Percentiles rank a stretch among this genome's conserved stretches.
Evolutionary conservation across 1,140 invertebrate genomes (phyloP).

Genomic region (Pogonomyrmex californicus): DNA sequence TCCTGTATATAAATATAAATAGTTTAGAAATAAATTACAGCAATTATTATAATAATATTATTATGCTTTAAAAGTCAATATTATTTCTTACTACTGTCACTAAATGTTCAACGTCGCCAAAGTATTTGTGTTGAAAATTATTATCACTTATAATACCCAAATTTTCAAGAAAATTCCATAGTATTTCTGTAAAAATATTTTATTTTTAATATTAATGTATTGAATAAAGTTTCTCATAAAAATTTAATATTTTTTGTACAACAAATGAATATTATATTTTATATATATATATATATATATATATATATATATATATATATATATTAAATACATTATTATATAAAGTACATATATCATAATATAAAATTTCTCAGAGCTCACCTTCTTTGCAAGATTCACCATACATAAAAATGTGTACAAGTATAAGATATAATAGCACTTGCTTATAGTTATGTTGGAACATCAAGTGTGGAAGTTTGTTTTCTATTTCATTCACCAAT

Average conservation of each 20-base stretch:
- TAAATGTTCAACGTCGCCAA: slow-evolving; percentile 77
- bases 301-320: background rate
- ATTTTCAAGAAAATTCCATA: slow-evolving; percentile 74
- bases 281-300: background rate
- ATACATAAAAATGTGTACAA: slow-evolving; percentile 81
- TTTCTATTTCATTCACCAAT: slow-evolving; percentile 77
- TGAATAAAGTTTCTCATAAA: background rate
- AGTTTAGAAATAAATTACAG: background rate
- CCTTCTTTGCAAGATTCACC: slow-evolving; percentile 77
- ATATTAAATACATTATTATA: slow-evolving; percentile 17
- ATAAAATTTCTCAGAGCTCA: slow-evolving; percentile 48
- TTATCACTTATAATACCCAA: slow-evolving; percentile 70
- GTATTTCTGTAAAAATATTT: slow-evolving; percentile 70
- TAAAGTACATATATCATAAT: background rate
- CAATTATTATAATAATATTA: background rate
- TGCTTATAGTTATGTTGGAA: slow-evolving; percentile 59
- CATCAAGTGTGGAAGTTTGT: slow-evolving; percentile 69
- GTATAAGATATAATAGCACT: slow-evolving; percentile 76
- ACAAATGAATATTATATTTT: background rate
- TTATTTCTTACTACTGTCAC: slow-evolving; percentile 74
- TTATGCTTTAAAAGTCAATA: background rate
- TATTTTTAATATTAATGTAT: background rate
- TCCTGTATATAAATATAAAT: slow-evolving; percentile 68
- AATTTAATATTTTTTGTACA: background rate
- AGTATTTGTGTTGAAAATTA: slow-evolving; percentile 68